Evolutionary conservation across 2,113 vertebrate species (phyloP).

Genomic region (Cyprinodon brontotheroides): DNA sequence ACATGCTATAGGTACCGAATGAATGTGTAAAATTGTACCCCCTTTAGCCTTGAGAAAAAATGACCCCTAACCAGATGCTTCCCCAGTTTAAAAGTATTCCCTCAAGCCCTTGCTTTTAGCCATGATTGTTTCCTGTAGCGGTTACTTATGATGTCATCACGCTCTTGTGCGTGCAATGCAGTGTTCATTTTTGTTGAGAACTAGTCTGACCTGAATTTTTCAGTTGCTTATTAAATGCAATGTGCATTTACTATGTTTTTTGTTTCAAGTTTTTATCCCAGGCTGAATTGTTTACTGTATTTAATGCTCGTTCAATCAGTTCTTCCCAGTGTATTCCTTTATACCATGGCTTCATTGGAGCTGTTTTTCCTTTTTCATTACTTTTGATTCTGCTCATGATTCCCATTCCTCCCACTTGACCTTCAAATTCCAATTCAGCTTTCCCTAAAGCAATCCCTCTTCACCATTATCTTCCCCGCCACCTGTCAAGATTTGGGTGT

Average conservation of each 20-base stretch:
- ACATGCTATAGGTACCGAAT: too few species aligned
- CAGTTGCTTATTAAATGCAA: neutral
- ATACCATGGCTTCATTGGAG: neutral
- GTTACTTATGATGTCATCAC: too few species aligned
- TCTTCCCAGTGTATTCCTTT: neutral
- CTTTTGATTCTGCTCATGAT: too few species aligned
- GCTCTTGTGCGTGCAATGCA: too few species aligned
- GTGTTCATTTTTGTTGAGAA: neutral
- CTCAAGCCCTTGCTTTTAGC: too few species aligned
- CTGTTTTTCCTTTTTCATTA: neutral
- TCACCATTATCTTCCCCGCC: neutral
- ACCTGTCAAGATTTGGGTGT: neutral
- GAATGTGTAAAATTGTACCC: too few species aligned
- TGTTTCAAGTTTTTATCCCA: neutral
- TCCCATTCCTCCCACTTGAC: too few species aligned
- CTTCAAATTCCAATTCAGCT: neutral
- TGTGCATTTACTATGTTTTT: too few species aligned
- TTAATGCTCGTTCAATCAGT: neutral
- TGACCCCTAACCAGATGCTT: too few species aligned
- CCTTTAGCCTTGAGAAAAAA: too few species aligned
- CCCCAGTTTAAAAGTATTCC: too few species aligned
- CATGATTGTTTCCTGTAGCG: too few species aligned
- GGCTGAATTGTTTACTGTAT: neutral
- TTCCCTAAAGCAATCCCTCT: neutral
- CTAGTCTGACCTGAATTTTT: neutral